Base-by-base conservation (phyloP, 2,113 vertebrate genomes). In the Hydropotes inermis region DNA sequence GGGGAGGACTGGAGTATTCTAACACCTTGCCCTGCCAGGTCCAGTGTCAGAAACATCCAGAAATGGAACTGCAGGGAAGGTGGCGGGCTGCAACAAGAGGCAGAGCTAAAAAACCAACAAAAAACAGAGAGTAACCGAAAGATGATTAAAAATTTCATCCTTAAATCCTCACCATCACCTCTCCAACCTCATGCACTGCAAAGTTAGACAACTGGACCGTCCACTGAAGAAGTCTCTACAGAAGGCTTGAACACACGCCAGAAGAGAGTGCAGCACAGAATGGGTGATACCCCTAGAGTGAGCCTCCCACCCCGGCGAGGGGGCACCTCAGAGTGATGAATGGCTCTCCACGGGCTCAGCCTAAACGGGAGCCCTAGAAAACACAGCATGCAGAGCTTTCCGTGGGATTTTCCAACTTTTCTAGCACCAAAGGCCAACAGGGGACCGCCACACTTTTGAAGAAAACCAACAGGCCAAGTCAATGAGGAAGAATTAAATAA, bases 201-300 rank as follows among this genome's bases (percentile, higher is more conserved):
- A 74, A 89, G 60, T 15, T 3, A 28, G 61, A 52, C 43, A 13
- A 10, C 12, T 3, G 19, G 91, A 28, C 16, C 25, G 2, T 5
- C 15, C 12, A 17, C 25, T 30, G 15, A 74, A 28, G 17, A 45
- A 54, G 25, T 15, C 47, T 36, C 76, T 19, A 25, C 16, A 7
- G 5, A 39, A 61, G 86, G 17, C 8, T 30, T 57, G 21, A 47
- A 89, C 19, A 52, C 61, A 55, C 1, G 2, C 47, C 5, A 3
- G 19, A 30, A 61, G 67, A 36, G 17, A 57, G 36, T 1, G 76
- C 33, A 21, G 7, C 5, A 3, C 6, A 39, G 50, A 50, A 47
- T 3, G 30, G 47, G 2, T 6, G 17, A 1, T 1, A 21, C 21
- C 13, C 27, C 5, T 15, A 9, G 43, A 33, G 54, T 4, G 10